phyloP scores from a whole-genome alignment of 53 echinoderm and acorn worm species.

The Pentamera pediparva region DNA sequence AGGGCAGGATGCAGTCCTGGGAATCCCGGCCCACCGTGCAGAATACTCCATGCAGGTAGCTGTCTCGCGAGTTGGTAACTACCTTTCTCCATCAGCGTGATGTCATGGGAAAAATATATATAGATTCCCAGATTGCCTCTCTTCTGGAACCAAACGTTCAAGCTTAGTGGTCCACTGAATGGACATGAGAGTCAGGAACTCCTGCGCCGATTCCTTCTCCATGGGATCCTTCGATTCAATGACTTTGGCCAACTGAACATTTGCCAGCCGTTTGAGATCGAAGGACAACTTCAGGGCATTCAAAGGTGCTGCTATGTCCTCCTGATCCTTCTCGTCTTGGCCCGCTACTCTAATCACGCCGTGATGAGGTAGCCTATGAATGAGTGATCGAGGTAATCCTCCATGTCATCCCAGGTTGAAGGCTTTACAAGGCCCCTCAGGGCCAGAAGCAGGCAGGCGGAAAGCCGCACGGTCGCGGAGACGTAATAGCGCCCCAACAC shows the following conservation, averaged over 20 bases:
- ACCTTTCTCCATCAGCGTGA: too few relatives aligned
- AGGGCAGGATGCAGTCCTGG: too few relatives aligned
- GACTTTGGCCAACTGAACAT: constrained; percentile 42
- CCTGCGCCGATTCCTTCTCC: constrained; percentile 23
- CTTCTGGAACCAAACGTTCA: constrained; percentile 37
- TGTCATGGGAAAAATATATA: too few relatives aligned
- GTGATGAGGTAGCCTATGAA: neutral
- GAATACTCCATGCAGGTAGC: too few relatives aligned
- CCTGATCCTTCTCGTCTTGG: constrained; percentile 39
- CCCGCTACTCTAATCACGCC: constrained; percentile 34
- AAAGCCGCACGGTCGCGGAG: constrained; percentile 42
- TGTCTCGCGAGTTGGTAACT: too few relatives aligned
- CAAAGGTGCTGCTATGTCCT: constrained; percentile 36
- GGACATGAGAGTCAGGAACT: constrained; percentile 46
- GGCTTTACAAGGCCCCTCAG: constrained; percentile 30
- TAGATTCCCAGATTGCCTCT: constrained; percentile 24
- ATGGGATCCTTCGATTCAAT: constrained; percentile 21
- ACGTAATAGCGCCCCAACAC: constrained; percentile 52
- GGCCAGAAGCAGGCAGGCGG: constrained; percentile 28
- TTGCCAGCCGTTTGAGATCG: constrained; percentile 46
- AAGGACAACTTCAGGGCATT: constrained; percentile 46
- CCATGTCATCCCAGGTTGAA: constrained; percentile 24
- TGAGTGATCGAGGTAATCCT: neutral
- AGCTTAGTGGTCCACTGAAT: constrained; percentile 57
- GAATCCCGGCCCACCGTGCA: too few relatives aligned